Evolutionary conservation across 2,797 vertebrate species (phyloP), one percentile per base, ranked within the genome.

Genomic region (Crenuchus spilurus): DNA sequence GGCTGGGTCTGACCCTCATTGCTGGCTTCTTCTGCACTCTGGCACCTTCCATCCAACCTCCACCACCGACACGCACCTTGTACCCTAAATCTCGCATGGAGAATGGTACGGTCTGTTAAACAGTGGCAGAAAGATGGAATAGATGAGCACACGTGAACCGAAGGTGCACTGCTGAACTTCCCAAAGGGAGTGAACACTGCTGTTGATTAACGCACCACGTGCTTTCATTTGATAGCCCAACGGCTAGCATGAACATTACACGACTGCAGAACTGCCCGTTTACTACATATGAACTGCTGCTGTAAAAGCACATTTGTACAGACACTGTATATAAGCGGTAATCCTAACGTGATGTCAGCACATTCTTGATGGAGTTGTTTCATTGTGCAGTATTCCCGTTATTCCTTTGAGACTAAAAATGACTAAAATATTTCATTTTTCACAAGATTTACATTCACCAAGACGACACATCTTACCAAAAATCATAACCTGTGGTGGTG

Each of bases 1-100:
- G 94, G 80, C 88, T 95, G 84, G 94, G 94, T 79, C 91, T 95
- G 87, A 95, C 94, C 2, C 92, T 95, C 7, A 95, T 95, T 85
- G 94, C 94, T 72, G 94, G 94, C 75, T 95, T 95, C 93, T 95
- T 95, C 93, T 95, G 94, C 90, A 95, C 94, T 74, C 90, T 95
- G 90, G 94, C 94, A 86, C 94, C 94, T 75, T 95, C 94, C 78
- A 93, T 95, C 68, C 94, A 95, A 84, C 93, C 94, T 86, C 73
- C 63, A 1, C 72, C 94, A 33, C 93, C 93, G 82, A 91, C 93
- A 87, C 94, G 93, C 90, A 94, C 93, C 89, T 92, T 92, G 88
- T 92, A 83, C 89, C 93, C 94, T 70, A 95, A 95, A 92, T 90
- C 93, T 77, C 93, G 93, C 89, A 92, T 94, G 81, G 94, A 95